Base-by-base conservation (phyloP, 2,888 invertebrate species). In the Esperia sulphurella region DNA sequence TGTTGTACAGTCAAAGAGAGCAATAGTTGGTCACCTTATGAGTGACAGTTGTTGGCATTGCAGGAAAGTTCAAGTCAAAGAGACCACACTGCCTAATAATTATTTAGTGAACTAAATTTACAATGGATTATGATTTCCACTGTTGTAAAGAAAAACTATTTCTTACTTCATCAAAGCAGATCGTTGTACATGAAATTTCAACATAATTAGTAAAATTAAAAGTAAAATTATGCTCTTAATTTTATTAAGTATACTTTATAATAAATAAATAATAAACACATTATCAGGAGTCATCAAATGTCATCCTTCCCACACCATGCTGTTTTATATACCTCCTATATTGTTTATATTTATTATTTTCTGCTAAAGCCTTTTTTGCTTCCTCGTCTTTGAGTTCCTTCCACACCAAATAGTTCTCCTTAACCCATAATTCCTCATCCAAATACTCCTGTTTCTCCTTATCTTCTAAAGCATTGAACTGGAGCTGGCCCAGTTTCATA, bases 321-420 rank as follows among this genome's bases (percentile, higher is more conserved):
- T 95, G 95, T 80, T 96, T 97, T 87, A 98, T 94, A 76, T 96
- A 97, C 50, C 98, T 91, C 52, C 97, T 91, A 71, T 97, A 97
- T 54, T 95, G 94, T 81, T 97, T 97, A 75, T 97, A 96, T 68
- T 94, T 93, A 46, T 95, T 94, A 83, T 94, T 97, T 65, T 97
- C 95, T 0, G 97, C 96, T 70, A 97, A 76, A 61, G 95, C 94
- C 58, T 94, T 94, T 70, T 96, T 96, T 70, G 94, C 92, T 72
- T 96, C 95, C 63, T 96, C 96, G 61, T 97, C 97, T 74, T 96
- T 94, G 46, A 93, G 91, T 58, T 92, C 85, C 73, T 96, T 96
- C 97, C 97, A 98, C 14, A 69, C 90, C 65, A 84, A 72, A 79
- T 94, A 97, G 49, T 96, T 95, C 9, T 94, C 94, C 71, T 92